Evolutionary conservation across 2,888 invertebrate species (phyloP).

Genomic region (Cheilosia vernalis): DNA sequence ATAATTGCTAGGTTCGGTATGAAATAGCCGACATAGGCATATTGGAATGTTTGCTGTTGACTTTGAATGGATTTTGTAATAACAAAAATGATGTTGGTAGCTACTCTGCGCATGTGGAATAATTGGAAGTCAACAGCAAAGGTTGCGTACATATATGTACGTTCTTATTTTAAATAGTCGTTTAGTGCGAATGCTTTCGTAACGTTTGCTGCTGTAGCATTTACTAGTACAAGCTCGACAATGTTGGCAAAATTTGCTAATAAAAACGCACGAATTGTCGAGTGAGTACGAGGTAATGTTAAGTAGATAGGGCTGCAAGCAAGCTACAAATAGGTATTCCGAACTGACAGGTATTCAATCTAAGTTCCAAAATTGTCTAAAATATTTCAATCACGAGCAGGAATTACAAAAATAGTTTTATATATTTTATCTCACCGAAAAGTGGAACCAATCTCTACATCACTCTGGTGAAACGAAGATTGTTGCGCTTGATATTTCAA

Average conservation of each 20-base stretch:
- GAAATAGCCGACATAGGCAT: slow-evolving; percentile 32
- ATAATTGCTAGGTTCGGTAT: slow-evolving; percentile 61
- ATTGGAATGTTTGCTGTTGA: slow-evolving; percentile 24
- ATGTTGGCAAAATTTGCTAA: not conserved
- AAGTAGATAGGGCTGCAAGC: not conserved
- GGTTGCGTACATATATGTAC: not conserved
- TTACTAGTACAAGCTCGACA: not conserved
- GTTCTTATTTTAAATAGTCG: not conserved
- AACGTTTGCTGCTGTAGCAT: not conserved
- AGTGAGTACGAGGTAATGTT: not conserved
- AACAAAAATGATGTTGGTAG: not conserved
- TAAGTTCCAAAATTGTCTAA: too few relatives aligned
- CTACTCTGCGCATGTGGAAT: not conserved
- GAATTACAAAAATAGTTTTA: too few relatives aligned
- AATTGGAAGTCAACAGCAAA: slow-evolving; percentile 1
- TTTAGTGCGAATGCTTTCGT: not conserved
- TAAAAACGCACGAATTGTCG: not conserved
- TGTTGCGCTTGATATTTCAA: too few relatives aligned
- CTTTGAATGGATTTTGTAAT: slow-evolving; percentile 23
- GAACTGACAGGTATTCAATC: too few relatives aligned
- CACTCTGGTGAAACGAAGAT: too few relatives aligned
- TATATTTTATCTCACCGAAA: too few relatives aligned
- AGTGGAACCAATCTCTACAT: too few relatives aligned
- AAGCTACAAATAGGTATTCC: too few relatives aligned
- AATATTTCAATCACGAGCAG: too few relatives aligned